phyloP scores from a whole-genome alignment of 1,140 invertebrate species.

The Temnothorax nylanderi region DNA sequence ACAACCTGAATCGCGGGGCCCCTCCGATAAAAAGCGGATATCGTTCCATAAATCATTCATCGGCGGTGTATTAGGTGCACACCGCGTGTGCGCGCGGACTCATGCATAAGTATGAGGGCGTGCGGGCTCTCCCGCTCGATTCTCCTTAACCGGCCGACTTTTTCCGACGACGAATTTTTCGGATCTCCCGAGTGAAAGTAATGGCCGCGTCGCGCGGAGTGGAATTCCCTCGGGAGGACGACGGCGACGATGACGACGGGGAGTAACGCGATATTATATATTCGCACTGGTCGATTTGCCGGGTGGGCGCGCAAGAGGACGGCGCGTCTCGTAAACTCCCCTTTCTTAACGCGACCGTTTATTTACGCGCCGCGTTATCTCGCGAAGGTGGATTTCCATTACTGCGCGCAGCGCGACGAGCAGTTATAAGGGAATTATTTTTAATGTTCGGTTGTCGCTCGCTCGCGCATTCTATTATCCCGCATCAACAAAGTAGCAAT shows the following conservation, averaged over 20 bases:
- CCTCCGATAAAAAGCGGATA: slow-evolving; percentile 69
- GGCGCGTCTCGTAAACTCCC: slow-evolving; percentile 40
- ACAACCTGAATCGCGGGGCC: slow-evolving; percentile 58
- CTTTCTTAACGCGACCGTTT: slow-evolving; percentile 48
- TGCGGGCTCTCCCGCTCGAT: background rate
- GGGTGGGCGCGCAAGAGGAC: background rate
- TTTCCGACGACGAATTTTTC: slow-evolving; percentile 24
- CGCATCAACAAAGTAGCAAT: slow-evolving; percentile 19
- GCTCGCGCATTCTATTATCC: slow-evolving; percentile 10
- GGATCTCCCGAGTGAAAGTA: slow-evolving; percentile 16
- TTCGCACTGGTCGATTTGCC: slow-evolving; percentile 14
- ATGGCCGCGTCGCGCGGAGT: background rate
- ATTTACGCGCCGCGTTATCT: slow-evolving; percentile 52
- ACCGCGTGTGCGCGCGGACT: slow-evolving; percentile 37
- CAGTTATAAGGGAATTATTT: slow-evolving; percentile 33
- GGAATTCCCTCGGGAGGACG: background rate
- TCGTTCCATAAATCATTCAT: slow-evolving; percentile 76
- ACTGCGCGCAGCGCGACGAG: slow-evolving; percentile 49
- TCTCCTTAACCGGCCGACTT: background rate
- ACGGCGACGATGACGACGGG: background rate
- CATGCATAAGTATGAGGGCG: slow-evolving; percentile 64
- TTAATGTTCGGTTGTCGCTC: slow-evolving; percentile 5
- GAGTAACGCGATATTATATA: slow-evolving; percentile 18
- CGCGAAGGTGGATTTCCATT: slow-evolving; percentile 66
- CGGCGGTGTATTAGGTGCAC: slow-evolving; percentile 62